Percentiles rank a stretch among this genome's conserved stretches.
Evolutionary conservation across 2,797 vertebrate species (phyloP).

Genomic region (Cuculus canorus): DNA sequence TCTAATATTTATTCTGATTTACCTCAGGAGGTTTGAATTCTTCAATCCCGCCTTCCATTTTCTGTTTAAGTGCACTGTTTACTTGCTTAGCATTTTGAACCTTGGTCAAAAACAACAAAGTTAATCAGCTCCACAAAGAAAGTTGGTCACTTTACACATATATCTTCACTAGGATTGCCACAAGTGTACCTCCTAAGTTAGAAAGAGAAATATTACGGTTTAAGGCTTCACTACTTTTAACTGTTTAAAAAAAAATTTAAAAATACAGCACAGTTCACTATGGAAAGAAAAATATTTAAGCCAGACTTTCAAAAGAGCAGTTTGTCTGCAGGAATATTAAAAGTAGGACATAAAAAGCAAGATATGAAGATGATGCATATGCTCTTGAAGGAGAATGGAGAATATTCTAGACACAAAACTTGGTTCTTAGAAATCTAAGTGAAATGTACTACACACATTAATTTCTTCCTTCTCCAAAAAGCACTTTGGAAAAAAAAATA

Average conservation of each 20-base stretch:
- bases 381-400: neutral
- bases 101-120: conserved; percentile 81
- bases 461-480: neutral
- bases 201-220: conserved; percentile 70
- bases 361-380: neutral
- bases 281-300: neutral
- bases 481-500: neutral
- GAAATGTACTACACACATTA: neutral
- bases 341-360: neutral
- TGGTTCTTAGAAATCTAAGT: neutral
- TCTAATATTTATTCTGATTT: conserved; percentile 57
- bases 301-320: conserved; percentile 19
- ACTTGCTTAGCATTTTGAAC: conserved; percentile 99
- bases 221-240: conserved; percentile 69
- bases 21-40: conserved; percentile 94
- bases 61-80: conserved; percentile 96
- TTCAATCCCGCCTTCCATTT: conserved; percentile 92
- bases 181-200: conserved; percentile 74
- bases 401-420: neutral
- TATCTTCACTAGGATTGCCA: conserved; percentile 71
- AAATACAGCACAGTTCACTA: conserved; percentile 24
- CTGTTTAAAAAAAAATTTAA: neutral
- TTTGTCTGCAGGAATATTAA: conserved; percentile 17
- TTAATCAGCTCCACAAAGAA: conserved; percentile 73
- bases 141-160: conserved; percentile 73